Evolutionary conservation across 2,113 vertebrate species (phyloP), one percentile per base, ranked within the genome.

Genomic region (Nestor notabilis): DNA sequence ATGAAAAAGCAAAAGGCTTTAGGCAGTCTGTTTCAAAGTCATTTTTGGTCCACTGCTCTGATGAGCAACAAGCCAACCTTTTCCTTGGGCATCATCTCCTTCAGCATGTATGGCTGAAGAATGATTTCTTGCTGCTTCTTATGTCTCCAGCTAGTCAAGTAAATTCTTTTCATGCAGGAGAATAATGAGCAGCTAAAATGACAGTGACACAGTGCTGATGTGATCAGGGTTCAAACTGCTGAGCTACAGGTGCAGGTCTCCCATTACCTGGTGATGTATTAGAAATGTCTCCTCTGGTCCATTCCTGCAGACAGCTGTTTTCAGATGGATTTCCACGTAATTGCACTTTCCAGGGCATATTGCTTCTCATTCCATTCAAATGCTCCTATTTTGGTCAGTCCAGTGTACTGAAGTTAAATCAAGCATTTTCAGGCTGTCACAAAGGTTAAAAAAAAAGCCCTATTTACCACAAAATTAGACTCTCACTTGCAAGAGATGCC

Each of bases 381-480:
- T 90, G 50, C 43, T 88, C 80, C 93, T 79, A 78, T 94, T 96
- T 89, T 60, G 75, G 68, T 71, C 85, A 89, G 52, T 17, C 25
- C 52, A 68, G 24, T 68, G 29, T 44, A 75, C 8, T 4, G 81
- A 91, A 92, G 50, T 72, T 66, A 92, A 91, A 92, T 44, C 17
- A 25, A 94, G 84, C 17, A 55, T 65, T 96, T 95, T 93, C 68
- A 93, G 83, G 29, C 71, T 84, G 43, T 41, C 68, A 89, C 79
- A 92, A 93, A 96, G 76, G 88, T 92, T 94, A 93, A 86, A 94
- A 94, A 93, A 76, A 53, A 49, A n/a, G 4, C 0, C 13, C 82
- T 91, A 94, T 95, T 94, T 92, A 84, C 47, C 47, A 64, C 83
- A n/a, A 76, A 94, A 93, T 92, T 77, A 94, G 55, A 78, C 83